Evolutionary conservation across 2,113 vertebrate genomes (phyloP).

Genomic region (Jaculus jaculus): DNA sequence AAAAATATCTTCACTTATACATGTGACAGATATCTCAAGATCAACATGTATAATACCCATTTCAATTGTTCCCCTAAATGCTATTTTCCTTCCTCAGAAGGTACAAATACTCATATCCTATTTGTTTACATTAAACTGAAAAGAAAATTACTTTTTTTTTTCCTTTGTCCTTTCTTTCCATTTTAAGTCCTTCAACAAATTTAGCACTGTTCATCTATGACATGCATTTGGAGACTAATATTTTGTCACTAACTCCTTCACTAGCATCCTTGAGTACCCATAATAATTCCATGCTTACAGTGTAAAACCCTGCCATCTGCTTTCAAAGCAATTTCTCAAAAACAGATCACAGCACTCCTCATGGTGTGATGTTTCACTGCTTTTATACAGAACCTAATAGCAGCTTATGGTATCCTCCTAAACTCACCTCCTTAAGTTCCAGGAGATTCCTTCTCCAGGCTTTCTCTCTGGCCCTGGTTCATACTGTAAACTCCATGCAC

Average conservation of each 20-base stretch:
- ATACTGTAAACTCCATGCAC: background rate
- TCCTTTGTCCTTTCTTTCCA: background rate
- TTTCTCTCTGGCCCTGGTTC: background rate
- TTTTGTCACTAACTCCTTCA: background rate
- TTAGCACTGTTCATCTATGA: background rate
- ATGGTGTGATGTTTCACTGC: background rate
- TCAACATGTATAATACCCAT: background rate
- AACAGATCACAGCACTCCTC: background rate
- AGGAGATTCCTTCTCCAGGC: background rate
- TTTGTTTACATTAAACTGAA: background rate
- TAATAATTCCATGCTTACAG: background rate
- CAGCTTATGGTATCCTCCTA: background rate
- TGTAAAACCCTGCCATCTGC: background rate
- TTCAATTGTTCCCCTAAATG: background rate
- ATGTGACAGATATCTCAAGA: background rate
- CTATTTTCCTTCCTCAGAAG: background rate
- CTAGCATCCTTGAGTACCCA: background rate
- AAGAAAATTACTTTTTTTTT: background rate
- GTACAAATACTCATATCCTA: background rate
- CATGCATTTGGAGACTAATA: background rate
- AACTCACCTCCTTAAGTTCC: accelerated
- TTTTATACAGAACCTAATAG: background rate
- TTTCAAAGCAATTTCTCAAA: background rate
- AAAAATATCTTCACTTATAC: background rate
- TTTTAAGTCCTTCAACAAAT: background rate